These are phyloP conservation scores for Pangasius djambal DNA, from an alignment of 2,797 vertebrate species.

Conservation along the genomic window DNA sequence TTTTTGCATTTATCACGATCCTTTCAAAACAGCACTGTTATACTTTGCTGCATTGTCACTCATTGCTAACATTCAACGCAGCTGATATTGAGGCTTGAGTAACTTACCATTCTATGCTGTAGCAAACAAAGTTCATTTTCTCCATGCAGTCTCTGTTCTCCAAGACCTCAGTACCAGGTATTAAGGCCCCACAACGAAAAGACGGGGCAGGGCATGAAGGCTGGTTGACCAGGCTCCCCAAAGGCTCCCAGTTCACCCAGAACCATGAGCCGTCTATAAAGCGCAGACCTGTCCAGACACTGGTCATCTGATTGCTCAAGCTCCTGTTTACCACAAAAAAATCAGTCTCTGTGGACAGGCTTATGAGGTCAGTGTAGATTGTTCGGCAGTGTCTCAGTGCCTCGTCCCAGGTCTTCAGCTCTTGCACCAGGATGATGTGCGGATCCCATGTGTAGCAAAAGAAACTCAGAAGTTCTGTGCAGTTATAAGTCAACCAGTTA, in stretches of 20 bases:
- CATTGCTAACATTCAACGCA: neutral
- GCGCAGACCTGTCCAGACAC: neutral
- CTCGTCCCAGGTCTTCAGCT: neutral
- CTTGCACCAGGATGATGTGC: neutral
- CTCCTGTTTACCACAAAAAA: neutral
- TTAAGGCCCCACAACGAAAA: constrained; percentile 4
- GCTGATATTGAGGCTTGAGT: neutral
- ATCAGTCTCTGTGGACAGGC: neutral
- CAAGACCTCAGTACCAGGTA: neutral
- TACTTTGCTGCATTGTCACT: neutral
- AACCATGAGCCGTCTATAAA: neutral
- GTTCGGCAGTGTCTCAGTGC: neutral
- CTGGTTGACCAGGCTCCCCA: neutral
- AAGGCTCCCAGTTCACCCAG: neutral
- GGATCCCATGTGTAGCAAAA: neutral
- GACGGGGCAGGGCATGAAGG: neutral
- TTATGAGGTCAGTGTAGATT: neutral
- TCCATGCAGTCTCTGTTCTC: constrained; percentile 20
- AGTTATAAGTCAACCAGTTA: neutral
- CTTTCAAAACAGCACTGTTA: neutral
- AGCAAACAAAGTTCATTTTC: constrained; percentile 3
- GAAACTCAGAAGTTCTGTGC: neutral
- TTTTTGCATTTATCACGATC: neutral
- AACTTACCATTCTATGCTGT: neutral
- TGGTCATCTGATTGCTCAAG: neutral